Base-by-base conservation (phyloP, 2,113 vertebrate genomes). In the Mustela nigripes region DNA sequence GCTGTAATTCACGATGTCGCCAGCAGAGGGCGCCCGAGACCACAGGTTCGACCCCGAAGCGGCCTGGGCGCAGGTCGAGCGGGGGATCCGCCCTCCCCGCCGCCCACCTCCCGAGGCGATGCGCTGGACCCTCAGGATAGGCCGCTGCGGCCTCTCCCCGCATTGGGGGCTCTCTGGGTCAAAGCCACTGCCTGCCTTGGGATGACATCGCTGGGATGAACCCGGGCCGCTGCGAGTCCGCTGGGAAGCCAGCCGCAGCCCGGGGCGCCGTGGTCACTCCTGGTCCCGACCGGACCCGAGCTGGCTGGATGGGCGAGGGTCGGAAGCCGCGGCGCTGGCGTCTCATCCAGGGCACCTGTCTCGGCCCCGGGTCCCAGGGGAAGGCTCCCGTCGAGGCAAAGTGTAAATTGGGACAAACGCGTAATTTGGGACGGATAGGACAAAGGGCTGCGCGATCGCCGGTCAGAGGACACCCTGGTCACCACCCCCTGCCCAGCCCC, bases 21-120 rank as follows among this genome's bases (percentile, higher is more conserved):
- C 95, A 4, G 16, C 1, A 96, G 96, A 63, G 45, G 92, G 85
- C 4, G 58, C 5, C 74, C 39, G 89, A 97, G 95, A 96, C 96
- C 94, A 78, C 8, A 33, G 21, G 21, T 84, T 79, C 39, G 56
- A 26, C 22, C 45, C n/a, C 11, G 26, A 84, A 6, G 11, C 8
- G 4, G 22, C n/a, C 42, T 8, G 11, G 26, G 16, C 4, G 1
- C 11, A 0, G 28, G 19, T 31, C 16, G 53, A 11, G 2, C 11
- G 31, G 31, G 21, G 69, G 2, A 6, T 18, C 83, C 50, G 4
- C 21, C 28, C 10, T 10, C 56, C 69, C 48, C 16, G 36, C 24
- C 7, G 50, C 36, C 12, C 36, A 31, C 31, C 11, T 65, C 67
- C 14, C 14, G 16, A 63, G 31, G n/a, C 33, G 48, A 8, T 12